Percentiles rank a stretch among this genome's conserved stretches.
Conservation (phyloP, 2,797 vertebrate genomes). For the Momotus momota region DNA sequence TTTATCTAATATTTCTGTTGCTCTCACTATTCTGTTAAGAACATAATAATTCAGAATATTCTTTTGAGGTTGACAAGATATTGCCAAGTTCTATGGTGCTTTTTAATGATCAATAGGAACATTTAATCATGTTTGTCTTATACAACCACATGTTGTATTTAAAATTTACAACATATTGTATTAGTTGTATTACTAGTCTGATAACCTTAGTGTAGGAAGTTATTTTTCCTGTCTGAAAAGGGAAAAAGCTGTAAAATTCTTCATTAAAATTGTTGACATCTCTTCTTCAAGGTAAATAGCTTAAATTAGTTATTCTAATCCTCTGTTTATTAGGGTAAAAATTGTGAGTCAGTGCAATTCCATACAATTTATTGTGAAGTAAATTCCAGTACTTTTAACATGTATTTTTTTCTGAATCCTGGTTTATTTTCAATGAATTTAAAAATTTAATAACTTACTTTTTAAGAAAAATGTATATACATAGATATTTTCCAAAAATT, state of each 20-base stretch:
- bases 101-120: not conserved
- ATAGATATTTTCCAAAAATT: not conserved
- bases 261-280: not conserved
- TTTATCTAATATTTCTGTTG: not conserved
- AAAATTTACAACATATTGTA: not conserved
- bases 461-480: not conserved
- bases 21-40: not conserved
- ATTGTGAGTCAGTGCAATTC: not conserved
- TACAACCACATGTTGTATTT: too few relatives aligned
- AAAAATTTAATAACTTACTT: not conserved
- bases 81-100: not conserved
- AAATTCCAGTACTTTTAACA: not conserved
- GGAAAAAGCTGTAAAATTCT: not conserved
- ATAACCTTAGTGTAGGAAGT: not conserved
- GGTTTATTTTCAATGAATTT: not conserved
- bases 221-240: not conserved
- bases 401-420: not conserved
- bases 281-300: not conserved
- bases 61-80: not conserved
- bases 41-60: not conserved
- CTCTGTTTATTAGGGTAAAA: not conserved
- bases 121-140: not conserved
- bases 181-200: not conserved
- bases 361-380: not conserved
- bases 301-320: not conserved